phyloP scores from a whole-genome alignment of 2,113 vertebrate genomes.

The Falco punctatus region DNA sequence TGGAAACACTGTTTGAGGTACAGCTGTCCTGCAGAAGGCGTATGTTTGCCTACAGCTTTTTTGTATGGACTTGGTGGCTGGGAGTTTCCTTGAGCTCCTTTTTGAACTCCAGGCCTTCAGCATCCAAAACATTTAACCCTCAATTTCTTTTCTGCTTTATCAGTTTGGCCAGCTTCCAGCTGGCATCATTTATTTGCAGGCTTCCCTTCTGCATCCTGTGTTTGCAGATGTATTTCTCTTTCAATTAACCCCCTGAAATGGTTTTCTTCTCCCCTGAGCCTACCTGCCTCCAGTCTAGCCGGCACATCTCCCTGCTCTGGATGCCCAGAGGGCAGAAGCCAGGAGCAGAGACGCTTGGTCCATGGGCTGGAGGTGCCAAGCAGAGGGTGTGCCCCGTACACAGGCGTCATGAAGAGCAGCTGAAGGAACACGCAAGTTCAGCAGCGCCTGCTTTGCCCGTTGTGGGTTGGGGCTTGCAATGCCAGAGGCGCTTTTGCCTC shows the following conservation, averaged over 20 bases:
- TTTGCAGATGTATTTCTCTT: slow-evolving; percentile 31
- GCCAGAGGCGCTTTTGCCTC: not conserved
- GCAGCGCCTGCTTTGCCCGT: not conserved
- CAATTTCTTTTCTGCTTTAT: slow-evolving; percentile 53
- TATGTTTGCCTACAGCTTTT: slow-evolving; percentile 10
- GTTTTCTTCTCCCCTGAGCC: slow-evolving; percentile 22
- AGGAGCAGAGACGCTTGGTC: not conserved
- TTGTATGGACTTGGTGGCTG: slow-evolving; percentile 15
- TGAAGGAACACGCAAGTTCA: slow-evolving; percentile 7
- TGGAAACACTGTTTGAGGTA: not conserved
- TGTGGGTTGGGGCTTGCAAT: slow-evolving; percentile 38
- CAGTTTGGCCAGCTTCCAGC: slow-evolving; percentile 50
- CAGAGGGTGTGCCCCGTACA: slow-evolving; percentile 7
- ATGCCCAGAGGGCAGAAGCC: not conserved
- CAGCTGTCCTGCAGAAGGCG: not conserved
- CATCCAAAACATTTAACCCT: slow-evolving; percentile 51
- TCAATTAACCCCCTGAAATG: slow-evolving; percentile 32
- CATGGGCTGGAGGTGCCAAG: slow-evolving; percentile 21
- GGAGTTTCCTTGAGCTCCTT: slow-evolving; percentile 42
- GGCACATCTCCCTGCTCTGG: not conserved
- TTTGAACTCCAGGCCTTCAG: slow-evolving; percentile 53
- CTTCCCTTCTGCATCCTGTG: not conserved
- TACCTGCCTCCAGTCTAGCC: not conserved
- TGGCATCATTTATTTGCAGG: slow-evolving; percentile 1
- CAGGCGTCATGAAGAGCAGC: not conserved